Percentiles rank a stretch among this genome's conserved stretches.
These are phyloP conservation scores for Pristiophorus japonicus DNA, from an alignment of 2,113 vertebrate genomes.

Conservation along the genomic window DNA sequence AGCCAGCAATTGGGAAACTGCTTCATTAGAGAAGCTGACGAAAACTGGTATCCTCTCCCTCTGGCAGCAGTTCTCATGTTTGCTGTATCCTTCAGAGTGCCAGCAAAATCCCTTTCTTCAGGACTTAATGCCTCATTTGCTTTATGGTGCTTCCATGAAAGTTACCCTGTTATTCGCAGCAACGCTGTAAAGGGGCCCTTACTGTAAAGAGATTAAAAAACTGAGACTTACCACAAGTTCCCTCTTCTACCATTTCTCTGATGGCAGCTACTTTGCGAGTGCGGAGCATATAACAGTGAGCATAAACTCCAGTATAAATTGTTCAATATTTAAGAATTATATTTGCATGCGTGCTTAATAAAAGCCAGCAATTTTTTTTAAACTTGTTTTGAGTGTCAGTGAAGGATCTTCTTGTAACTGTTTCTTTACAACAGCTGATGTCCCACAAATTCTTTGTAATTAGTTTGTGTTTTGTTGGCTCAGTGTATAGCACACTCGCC, in stretches of 20 bases:
- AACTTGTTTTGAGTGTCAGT: not conserved
- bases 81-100: not conserved
- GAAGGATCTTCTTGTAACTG: not conserved
- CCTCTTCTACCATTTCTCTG: not conserved
- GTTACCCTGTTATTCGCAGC: not conserved
- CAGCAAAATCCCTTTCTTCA: not conserved
- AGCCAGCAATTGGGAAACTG: not conserved
- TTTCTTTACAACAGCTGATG: not conserved
- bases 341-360: not conserved
- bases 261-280: not conserved
- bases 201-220: not conserved
- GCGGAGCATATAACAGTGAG: not conserved
- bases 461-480: not conserved
- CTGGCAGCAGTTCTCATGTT: not conserved
- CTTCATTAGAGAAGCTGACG: not conserved
- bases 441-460: not conserved
- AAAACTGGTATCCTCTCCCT: too few relatives aligned
- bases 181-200: not conserved
- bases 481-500: too few relatives aligned
- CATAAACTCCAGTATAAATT: not conserved
- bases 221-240: not conserved
- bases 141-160: not conserved
- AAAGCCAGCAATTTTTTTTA: not conserved
- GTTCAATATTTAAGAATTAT: not conserved
- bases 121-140: not conserved